Evolutionary conservation across 2,113 vertebrate genomes (phyloP).

Genomic region (Hemicordylus capensis): DNA sequence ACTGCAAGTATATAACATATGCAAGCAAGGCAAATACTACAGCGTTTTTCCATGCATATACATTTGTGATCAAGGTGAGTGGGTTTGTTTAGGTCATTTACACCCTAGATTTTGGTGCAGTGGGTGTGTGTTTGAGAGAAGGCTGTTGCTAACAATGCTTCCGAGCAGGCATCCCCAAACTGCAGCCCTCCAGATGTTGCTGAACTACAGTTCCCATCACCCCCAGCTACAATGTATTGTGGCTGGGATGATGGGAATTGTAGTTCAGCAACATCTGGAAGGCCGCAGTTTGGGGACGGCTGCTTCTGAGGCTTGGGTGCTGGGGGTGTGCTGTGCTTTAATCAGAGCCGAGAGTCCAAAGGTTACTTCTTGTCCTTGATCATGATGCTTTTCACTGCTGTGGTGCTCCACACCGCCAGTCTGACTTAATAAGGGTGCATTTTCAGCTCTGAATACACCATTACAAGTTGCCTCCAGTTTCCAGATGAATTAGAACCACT

Average conservation of each 20-base stretch:
- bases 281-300: too few relatives aligned
- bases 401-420: slow-evolving; percentile 27
- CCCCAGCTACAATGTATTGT: too few relatives aligned
- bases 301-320: too few relatives aligned
- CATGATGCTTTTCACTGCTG: background rate
- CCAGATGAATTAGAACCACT: too few relatives aligned
- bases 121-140: too few relatives aligned
- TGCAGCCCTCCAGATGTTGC: too few relatives aligned
- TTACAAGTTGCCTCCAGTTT: too few relatives aligned
- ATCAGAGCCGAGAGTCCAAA: background rate
- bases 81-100: slow-evolving; percentile 35
- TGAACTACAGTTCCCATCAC: too few relatives aligned
- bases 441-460: slow-evolving; percentile 18
- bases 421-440: slow-evolving; percentile 16
- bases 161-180: too few relatives aligned
- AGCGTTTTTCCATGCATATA: slow-evolving; percentile 62
- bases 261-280: too few relatives aligned
- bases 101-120: slow-evolving; percentile 26
- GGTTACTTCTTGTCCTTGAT: slow-evolving; percentile 32
- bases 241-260: too few relatives aligned
- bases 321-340: background rate
- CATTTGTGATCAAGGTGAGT: slow-evolving; percentile 51
- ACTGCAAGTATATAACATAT: slow-evolving; percentile 48
- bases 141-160: too few relatives aligned
- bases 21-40: slow-evolving; percentile 56